Conservation (phyloP, 2,113 vertebrate species). For the Chrysochloris asiatica region DNA sequence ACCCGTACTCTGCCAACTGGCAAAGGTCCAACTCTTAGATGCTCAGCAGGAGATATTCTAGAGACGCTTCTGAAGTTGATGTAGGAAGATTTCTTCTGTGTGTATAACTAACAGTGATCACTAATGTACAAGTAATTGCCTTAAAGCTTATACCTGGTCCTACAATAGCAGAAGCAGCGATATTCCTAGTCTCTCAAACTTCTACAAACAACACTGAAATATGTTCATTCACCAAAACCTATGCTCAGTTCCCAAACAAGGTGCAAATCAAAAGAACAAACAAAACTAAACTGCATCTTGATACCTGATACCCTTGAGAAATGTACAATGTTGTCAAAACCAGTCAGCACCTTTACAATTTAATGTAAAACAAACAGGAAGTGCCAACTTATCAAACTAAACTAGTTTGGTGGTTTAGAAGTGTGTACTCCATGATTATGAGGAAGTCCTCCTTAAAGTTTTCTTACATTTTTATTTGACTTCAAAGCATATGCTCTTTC, state of each 20-base stretch:
- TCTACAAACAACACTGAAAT: neutral
- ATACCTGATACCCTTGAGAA: neutral
- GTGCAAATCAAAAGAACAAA: neutral
- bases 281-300: neutral
- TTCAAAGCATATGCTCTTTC: neutral
- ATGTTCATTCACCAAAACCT: neutral
- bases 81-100: neutral
- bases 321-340: neutral
- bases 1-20: neutral
- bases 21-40: neutral
- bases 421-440: neutral
- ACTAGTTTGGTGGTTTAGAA: neutral
- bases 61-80: neutral
- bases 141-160: neutral
- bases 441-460: neutral
- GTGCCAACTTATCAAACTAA: neutral
- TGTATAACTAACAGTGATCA: neutral
- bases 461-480: neutral
- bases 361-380: slow-evolving; percentile 24
- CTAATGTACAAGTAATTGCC: neutral
- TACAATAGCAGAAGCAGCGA: neutral
- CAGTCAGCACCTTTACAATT: slow-evolving; percentile 38
- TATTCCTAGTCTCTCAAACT: neutral
- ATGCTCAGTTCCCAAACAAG: neutral
- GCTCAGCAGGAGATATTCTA: neutral